Base-by-base conservation (phyloP, 2,113 vertebrate species). In the Neolamprologus brichardi region DNA sequence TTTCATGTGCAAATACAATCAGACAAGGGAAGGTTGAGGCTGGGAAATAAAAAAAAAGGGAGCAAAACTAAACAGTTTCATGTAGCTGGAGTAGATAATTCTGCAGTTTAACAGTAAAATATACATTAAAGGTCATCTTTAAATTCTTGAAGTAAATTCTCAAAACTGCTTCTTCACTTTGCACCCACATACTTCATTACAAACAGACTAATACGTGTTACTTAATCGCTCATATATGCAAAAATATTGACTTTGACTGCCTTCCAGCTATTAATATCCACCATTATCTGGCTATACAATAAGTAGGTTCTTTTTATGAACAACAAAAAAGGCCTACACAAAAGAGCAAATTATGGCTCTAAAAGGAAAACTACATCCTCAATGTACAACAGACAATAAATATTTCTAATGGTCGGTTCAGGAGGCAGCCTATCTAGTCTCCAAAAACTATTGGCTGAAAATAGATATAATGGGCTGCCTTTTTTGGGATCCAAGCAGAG, bases 221-320 rank as follows among this genome's bases (percentile, higher is more conserved):
- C 46, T 80, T 85, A 89, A 91, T 87, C 84, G 56, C 52, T 79
- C 75, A 70, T 67, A 84, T 37, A 87, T 23, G 79, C 84, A 86
- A 62, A 72, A 53, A 32, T 86, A 88, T 88, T 52, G 88, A 90
- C 84, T 88, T 13, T 41, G 64, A 81, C 79, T 56, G 54, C 18
- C 37, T 28, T 52, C 51, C 32, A 41, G 78, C 83, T 84, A 88
- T 86, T 90, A 92, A 87, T 90, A 87, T 39, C 25, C 20, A 60
- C 37, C 32, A 54, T 82, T 44, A 88, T 82, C 23, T 81, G 81
- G 81, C 75, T 87, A 8, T 84, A 39, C 18, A 67, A 13, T 67
- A 79, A 75, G 51, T 56, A 52, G 78, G 14, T 37, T 88, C 17
- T 62, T 84, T 88, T 85, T 64, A 72, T 60, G 28, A 84, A 85